phyloP scores from a whole-genome alignment of 2,113 vertebrate genomes.

The Pelecanus crispus region DNA sequence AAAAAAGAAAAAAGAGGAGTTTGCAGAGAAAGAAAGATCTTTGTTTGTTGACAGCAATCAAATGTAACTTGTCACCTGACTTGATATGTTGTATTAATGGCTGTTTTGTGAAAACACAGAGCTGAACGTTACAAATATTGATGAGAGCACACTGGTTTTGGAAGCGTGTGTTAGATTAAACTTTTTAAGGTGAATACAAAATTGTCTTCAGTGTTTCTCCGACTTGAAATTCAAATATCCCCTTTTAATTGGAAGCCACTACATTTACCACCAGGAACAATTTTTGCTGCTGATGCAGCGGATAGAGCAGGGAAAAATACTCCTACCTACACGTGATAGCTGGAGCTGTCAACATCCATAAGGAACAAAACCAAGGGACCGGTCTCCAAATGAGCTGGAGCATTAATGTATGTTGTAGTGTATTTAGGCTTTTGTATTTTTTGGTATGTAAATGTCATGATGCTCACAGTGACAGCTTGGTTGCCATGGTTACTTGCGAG shows the following conservation, averaged over 20 bases:
- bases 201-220: not conserved
- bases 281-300: not conserved
- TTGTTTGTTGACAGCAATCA: constrained; percentile 66
- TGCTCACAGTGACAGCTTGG: not conserved
- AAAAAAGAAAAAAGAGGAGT: not conserved
- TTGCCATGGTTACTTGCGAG: not conserved
- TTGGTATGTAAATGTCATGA: not conserved
- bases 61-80: constrained; percentile 64
- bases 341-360: not conserved
- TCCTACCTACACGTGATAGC: not conserved
- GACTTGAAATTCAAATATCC: not conserved
- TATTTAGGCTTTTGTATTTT: not conserved
- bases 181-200: not conserved
- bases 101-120: constrained; percentile 15
- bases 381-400: not conserved
- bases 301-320: not conserved
- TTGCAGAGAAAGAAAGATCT: constrained; percentile 38
- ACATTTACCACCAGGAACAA: not conserved
- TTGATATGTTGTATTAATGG: constrained; percentile 59
- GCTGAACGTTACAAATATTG: constrained; percentile 46
- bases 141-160: constrained; percentile 9
- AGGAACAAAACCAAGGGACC: not conserved
- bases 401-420: not conserved
- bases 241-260: not conserved
- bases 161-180: not conserved